phyloP scores from a whole-genome alignment of 2,888 invertebrate species.

The Hyposoter dolosus region DNA sequence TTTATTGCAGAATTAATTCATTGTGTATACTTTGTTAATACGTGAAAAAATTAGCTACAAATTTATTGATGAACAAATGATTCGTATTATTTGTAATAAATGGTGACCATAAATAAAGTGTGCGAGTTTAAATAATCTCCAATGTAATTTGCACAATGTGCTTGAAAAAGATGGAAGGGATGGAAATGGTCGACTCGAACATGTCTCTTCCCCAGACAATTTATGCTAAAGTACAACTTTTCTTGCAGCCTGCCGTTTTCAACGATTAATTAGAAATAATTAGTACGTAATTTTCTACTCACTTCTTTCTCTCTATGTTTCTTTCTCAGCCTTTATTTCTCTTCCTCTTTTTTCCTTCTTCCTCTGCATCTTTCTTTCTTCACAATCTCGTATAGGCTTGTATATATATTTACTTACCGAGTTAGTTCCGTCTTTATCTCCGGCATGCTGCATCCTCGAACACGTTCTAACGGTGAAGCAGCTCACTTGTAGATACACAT shows the following conservation, averaged over 20 bases:
- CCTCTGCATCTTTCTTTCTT: conserved; percentile 29
- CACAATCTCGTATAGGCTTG: conserved; percentile 33
- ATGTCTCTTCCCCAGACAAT: conserved; percentile 14
- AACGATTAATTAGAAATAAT: conserved; percentile 82
- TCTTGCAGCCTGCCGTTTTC: conserved; percentile 42
- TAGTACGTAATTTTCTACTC: conserved; percentile 77
- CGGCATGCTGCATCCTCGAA: conserved; percentile 65
- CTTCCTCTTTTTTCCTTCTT: conserved; percentile 39
- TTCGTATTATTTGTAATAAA: neutral
- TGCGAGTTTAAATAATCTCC: neutral
- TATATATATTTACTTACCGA: conserved; percentile 29
- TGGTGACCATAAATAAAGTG: neutral
- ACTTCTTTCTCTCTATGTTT: conserved; percentile 49
- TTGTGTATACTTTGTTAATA: neutral
- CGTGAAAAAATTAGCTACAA: neutral
- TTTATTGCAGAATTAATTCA: neutral
- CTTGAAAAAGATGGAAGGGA: conserved; percentile 42
- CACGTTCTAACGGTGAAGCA: conserved; percentile 75
- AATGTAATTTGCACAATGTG: conserved; percentile 11
- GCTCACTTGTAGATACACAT: conserved; percentile 57
- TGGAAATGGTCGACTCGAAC: conserved; percentile 37
- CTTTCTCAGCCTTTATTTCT: conserved; percentile 42
- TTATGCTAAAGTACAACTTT: conserved; percentile 28
- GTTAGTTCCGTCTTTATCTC: conserved; percentile 61
- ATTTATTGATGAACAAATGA: neutral